A percentile compares a stretch with the other conserved stretches of the same genome.
Evolutionary conservation across 2,888 invertebrate species (phyloP).

Genomic region (Eupithecia subumbrata): DNA sequence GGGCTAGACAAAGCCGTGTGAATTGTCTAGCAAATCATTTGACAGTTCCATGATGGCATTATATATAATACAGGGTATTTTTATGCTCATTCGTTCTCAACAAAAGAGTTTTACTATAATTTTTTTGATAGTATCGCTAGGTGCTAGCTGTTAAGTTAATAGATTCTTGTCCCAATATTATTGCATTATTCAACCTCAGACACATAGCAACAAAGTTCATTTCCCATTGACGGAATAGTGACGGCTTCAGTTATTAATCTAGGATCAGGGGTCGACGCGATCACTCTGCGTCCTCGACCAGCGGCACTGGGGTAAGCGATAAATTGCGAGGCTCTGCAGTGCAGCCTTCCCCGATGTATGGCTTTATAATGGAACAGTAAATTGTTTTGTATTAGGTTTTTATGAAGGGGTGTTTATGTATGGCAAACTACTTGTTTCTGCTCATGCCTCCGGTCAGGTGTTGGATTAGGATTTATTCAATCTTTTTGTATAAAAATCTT

Average conservation of each 20-base stretch:
- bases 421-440: too few species aligned
- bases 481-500: too few species aligned
- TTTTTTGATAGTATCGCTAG: neutral
- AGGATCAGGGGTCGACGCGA: conserved; percentile 18
- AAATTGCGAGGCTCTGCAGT: conserved; percentile 29
- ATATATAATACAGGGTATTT: too few species aligned
- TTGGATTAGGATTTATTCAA: too few species aligned
- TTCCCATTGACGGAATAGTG: neutral
- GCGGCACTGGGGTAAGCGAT: conserved; percentile 26
- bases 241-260: conserved; percentile 9
- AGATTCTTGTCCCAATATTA: neutral
- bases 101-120: neutral
- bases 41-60: neutral
- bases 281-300: conserved; percentile 22
- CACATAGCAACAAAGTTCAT: neutral
- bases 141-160: neutral
- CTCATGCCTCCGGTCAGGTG: too few species aligned
- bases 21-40: neutral
- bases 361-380: neutral
- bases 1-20: too few species aligned
- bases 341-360: conserved; percentile 13
- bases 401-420: neutral
- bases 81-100: neutral
- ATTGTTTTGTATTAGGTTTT: neutral
- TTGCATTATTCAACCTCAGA: neutral